These are phyloP conservation scores for Brachionus calyciflorus DNA, from an alignment of 1,140 invertebrate genomes.

Conservation along the genomic window DNA sequence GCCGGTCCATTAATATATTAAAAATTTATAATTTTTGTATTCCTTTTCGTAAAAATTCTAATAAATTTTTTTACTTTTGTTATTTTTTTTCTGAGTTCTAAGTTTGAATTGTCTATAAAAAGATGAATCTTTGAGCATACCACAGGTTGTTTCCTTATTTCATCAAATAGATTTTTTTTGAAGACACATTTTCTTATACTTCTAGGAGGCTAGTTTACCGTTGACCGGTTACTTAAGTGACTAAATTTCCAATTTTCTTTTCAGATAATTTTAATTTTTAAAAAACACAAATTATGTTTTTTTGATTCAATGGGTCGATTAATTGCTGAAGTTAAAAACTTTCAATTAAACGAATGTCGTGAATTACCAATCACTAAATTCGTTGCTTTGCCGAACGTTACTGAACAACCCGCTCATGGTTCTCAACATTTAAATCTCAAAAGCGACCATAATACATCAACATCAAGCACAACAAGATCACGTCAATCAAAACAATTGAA, in stretches of 20 bases:
- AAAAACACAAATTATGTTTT: constrained; percentile 1
- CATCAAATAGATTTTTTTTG: too few species aligned
- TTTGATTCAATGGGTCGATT: constrained; percentile 33
- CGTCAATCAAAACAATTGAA: background rate
- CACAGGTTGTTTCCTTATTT: too few species aligned
- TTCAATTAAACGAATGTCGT: background rate
- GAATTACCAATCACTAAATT: constrained; percentile 40
- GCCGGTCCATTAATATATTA: too few species aligned
- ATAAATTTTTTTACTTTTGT: too few species aligned
- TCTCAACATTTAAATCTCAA: background rate
- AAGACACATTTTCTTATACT: too few species aligned
- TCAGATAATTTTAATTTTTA: constrained; percentile 27
- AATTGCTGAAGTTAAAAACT: constrained; percentile 26
- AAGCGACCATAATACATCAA: constrained; percentile 20
- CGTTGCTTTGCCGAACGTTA: constrained; percentile 29
- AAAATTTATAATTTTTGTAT: too few species aligned
- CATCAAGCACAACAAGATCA: constrained; percentile 31
- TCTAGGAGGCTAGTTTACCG: too few species aligned
- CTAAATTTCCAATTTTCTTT: background rate
- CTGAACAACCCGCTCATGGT: background rate
- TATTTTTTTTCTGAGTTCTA: too few species aligned
- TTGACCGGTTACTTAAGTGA: background rate
- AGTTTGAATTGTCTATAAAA: too few species aligned
- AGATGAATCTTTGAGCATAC: too few species aligned
- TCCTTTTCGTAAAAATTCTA: too few species aligned